These are phyloP conservation scores for Cryptoblepharus egeriae DNA, from an alignment of 2,797 vertebrate species.

Conservation along the genomic window DNA sequence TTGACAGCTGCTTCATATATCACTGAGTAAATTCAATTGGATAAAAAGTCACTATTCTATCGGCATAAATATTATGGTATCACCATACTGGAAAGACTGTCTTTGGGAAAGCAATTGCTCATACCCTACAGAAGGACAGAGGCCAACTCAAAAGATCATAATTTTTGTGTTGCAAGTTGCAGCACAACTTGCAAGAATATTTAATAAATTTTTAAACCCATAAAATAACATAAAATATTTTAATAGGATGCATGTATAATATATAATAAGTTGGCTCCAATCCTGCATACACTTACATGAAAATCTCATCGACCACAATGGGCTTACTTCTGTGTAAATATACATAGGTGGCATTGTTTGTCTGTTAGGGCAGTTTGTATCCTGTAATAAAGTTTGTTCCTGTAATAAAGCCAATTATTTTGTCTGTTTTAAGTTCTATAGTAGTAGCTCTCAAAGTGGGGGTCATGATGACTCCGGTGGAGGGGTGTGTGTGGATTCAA, in stretches of 20 bases:
- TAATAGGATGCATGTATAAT: background rate
- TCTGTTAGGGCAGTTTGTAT: too few relatives aligned
- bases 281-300: too few relatives aligned
- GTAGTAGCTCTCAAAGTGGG: too few relatives aligned
- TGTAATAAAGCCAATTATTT: too few relatives aligned
- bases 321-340: too few relatives aligned
- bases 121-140: background rate
- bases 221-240: background rate
- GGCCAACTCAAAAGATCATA: background rate
- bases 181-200: background rate
- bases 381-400: too few relatives aligned
- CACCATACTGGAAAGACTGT: background rate
- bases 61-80: slow-evolving; percentile 14
- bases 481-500: too few relatives aligned
- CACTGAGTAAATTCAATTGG: background rate
- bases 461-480: too few relatives aligned
- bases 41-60: slow-evolving; percentile 23
- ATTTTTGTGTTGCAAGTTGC: background rate
- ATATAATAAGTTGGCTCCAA: background rate
- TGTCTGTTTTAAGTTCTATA: too few relatives aligned
- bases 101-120: background rate
- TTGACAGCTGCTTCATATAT: slow-evolving; percentile 7
- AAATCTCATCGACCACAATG: too few relatives aligned
- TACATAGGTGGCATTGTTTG: too few relatives aligned
- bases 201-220: background rate